Percentiles rank a stretch among this genome's conserved stretches.
Evolutionary conservation across 53 echinoderm and acorn worm species (phyloP).

Genomic region (Luidia sarsii): DNA sequence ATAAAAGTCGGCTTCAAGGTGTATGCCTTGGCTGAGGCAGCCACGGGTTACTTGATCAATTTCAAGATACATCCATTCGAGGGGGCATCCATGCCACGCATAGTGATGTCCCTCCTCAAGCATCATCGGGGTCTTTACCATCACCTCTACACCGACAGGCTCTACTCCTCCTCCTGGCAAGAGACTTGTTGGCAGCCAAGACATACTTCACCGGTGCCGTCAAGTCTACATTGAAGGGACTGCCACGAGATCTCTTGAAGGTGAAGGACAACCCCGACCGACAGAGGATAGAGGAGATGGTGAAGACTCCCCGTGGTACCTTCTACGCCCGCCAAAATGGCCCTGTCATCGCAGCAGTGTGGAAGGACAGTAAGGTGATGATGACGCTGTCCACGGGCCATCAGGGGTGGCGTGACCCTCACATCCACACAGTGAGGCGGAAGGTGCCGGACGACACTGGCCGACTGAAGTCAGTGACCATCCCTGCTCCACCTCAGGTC

Average conservation of each 20-base stretch:
- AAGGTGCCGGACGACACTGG: slow-evolving; percentile 27
- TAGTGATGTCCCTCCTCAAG: not conserved
- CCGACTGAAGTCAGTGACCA: not conserved
- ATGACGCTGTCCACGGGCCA: slow-evolving; percentile 57
- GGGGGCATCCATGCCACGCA: not conserved
- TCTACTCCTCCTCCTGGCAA: slow-evolving; percentile 26
- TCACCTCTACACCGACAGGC: slow-evolving; percentile 36
- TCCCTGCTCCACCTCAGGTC: slow-evolving; percentile 20
- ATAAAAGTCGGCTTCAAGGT: slow-evolving; percentile 41
- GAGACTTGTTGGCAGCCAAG: not conserved
- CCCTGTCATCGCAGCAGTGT: slow-evolving; percentile 6
- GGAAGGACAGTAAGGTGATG: slow-evolving; percentile 32
- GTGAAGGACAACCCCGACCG: not conserved
- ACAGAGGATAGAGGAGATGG: slow-evolving; percentile 5
- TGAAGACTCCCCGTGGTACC: not conserved
- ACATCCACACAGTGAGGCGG: slow-evolving; percentile 31
- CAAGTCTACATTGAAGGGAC: slow-evolving; percentile 17
- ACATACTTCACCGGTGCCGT: slow-evolving; percentile 14
- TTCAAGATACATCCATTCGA: not conserved
- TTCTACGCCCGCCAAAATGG: slow-evolving; percentile 32
- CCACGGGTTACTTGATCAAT: slow-evolving; percentile 3
- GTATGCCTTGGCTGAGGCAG: slow-evolving; percentile 28
- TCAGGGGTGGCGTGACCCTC: slow-evolving; percentile 31
- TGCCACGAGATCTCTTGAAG: not conserved
- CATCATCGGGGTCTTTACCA: slow-evolving; percentile 29